These are phyloP conservation scores for Peribatodes rhomboidaria DNA, from an alignment of 2,888 invertebrate species.

Conservation along the genomic window DNA sequence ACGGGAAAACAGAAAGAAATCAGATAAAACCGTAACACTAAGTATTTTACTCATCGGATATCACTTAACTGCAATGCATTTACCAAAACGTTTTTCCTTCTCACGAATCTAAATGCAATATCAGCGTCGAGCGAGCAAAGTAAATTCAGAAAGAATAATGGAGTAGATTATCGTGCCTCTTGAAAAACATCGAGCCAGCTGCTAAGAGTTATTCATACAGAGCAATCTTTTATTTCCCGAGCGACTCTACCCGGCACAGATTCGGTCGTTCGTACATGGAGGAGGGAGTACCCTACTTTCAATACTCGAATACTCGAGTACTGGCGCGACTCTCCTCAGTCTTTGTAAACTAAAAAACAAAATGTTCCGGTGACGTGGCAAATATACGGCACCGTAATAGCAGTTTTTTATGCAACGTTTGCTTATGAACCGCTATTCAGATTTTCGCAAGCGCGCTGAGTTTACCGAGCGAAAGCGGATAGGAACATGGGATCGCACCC, in stretches of 20 bases:
- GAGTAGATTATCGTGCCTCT: constrained; percentile 70
- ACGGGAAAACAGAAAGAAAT: no score
- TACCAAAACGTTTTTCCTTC: constrained; percentile 44
- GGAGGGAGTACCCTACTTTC: no score
- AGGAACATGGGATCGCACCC: no score
- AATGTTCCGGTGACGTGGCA: no score
- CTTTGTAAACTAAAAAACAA: no score
- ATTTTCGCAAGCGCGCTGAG: no score
- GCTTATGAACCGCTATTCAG: no score
- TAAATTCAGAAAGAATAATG: constrained; percentile 71
- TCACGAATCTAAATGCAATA: constrained; percentile 60
- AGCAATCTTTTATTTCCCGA: constrained; percentile 77
- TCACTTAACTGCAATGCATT: constrained; percentile 10
- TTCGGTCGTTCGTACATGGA: constrained; percentile 46
- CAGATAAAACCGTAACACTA: background rate
- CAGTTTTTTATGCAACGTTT: no score
- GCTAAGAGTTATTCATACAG: constrained; percentile 69
- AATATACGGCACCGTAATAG: no score
- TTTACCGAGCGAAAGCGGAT: no score
- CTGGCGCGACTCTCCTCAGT: no score
- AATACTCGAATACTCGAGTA: no score
- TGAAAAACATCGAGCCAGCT: constrained; percentile 69
- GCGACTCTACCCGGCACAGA: constrained; percentile 59
- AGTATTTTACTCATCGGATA: background rate
- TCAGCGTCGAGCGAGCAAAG: constrained; percentile 58